Evolutionary conservation across 2,113 vertebrate species (phyloP).

Genomic region (Tylochromis polylepis): DNA sequence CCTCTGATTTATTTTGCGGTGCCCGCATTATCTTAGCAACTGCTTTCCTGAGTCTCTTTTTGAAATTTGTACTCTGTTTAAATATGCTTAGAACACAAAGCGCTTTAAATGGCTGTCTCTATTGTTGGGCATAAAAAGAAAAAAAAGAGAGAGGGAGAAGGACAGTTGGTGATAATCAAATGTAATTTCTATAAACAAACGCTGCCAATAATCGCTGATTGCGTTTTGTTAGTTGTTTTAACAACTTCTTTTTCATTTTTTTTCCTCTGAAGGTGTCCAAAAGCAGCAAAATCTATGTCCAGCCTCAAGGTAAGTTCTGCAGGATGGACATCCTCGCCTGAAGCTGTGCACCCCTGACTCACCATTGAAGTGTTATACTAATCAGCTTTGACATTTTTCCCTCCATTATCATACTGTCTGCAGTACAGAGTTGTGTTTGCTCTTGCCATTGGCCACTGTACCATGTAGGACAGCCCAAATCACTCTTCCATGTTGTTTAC

Average conservation of each 20-base stretch:
- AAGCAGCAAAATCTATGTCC: constrained; percentile 81
- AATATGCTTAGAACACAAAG: neutral
- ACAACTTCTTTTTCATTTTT: neutral
- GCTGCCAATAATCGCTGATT: neutral
- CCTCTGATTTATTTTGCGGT: constrained; percentile 47
- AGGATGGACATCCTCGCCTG: constrained; percentile 9
- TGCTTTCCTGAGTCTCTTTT: constrained; percentile 10
- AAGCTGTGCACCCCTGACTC: constrained; percentile 15
- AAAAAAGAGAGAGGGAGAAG: neutral
- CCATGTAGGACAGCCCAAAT: constrained; percentile 23
- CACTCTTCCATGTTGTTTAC: constrained; percentile 41
- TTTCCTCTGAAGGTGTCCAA: constrained; percentile 76
- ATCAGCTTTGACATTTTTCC: constrained; percentile 46
- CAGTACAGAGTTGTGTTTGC: constrained; percentile 24
- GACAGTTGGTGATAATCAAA: neutral
- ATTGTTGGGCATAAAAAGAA: neutral
- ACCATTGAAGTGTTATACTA: constrained; percentile 34
- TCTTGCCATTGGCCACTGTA: constrained; percentile 42
- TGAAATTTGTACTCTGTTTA: neutral
- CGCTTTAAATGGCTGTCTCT: neutral
- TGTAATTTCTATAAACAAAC: neutral
- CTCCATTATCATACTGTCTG: constrained; percentile 34
- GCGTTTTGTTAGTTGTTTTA: neutral
- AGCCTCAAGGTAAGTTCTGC: constrained; percentile 85
- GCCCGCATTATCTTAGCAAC: constrained; percentile 26